A percentile compares a stretch with the other conserved stretches of the same genome.
Evolutionary conservation across 2,113 vertebrate species (phyloP).

Genomic region (Oryzias woworae): DNA sequence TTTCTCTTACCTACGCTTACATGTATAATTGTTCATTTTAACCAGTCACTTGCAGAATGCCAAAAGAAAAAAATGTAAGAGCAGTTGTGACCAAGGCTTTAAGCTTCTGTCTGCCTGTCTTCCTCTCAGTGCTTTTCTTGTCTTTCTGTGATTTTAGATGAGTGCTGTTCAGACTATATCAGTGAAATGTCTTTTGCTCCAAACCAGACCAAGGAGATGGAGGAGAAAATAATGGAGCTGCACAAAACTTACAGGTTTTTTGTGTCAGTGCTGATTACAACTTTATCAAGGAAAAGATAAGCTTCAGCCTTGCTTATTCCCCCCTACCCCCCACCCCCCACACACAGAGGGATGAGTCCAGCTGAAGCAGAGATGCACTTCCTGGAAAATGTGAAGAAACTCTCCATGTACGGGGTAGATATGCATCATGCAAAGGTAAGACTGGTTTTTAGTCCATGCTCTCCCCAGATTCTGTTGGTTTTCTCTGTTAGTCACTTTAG

Average conservation of each 20-base stretch:
- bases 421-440: constrained; percentile 94
- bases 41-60: too few relatives aligned
- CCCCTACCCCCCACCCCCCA: constrained; percentile 9
- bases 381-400: constrained; percentile 96
- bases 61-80: too few relatives aligned
- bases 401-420: constrained; percentile 98
- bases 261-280: background rate
- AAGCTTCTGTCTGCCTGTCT: background rate
- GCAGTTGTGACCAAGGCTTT: background rate
- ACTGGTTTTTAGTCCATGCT: background rate
- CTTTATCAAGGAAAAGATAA: background rate
- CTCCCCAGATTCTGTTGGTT: too few relatives aligned
- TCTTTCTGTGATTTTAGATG: constrained; percentile 68
- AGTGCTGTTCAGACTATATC: constrained; percentile 85
- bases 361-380: constrained; percentile 97
- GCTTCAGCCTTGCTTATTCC: background rate
- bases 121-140: background rate
- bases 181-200: constrained; percentile 91
- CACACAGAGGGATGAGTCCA: constrained; percentile 91
- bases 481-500: too few relatives aligned
- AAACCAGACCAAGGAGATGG: constrained; percentile 93
- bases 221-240: constrained; percentile 92
- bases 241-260: constrained; percentile 88
- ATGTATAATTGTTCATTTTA: too few relatives aligned
- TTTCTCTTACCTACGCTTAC: too few relatives aligned